Base-by-base conservation (phyloP, 2,113 vertebrate species). In the Carettochelys insculpta region DNA sequence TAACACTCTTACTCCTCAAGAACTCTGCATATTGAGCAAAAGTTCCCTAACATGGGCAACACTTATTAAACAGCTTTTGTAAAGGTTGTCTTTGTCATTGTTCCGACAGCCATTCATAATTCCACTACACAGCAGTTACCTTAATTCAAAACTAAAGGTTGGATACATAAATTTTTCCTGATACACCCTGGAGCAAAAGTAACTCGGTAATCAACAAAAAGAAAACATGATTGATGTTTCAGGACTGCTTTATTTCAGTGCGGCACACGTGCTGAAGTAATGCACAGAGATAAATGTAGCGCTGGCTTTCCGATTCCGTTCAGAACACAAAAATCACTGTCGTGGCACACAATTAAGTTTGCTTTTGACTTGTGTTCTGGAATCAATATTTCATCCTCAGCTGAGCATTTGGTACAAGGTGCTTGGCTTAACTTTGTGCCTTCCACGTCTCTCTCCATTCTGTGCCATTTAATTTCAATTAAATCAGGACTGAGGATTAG, bases 61-160 rank as follows among this genome's bases (percentile, higher is more conserved):
- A 94, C 86, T 95, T 96, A 89, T 83, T 87, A 92, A 87, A 61
- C 56, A 11, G 1, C 68, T 90, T 95, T 81, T 92, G n/a, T 86
- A 94, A 97, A 96, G 82, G 51, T 87, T 96, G 77, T 93, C 79
- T 87, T 90, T 93, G 76, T 65, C 94, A 79, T 83, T 92, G 43
- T 81, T 97, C 5, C 0, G 85, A 87, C 77, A 96, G 91, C 80
- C 80, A 77, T 94, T 97, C 94, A 51, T 93, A 96, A 94, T 96
- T 86, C 80, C 86, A 95, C 94, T 92, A n/a, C 29, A 95, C 86
- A 92, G 86, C 80, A 95, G 86, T 95, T 94, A 94, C 80, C 94
- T 95, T 94, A 93, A 95, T 97, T 96, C 93, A 86, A 94, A 95
- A 96, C 82, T 95, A 96, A 97, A 96, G 87, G 94, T 95, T 95